phyloP scores from a whole-genome alignment of 2,113 vertebrate genomes.

The Sciurus niger region DNA sequence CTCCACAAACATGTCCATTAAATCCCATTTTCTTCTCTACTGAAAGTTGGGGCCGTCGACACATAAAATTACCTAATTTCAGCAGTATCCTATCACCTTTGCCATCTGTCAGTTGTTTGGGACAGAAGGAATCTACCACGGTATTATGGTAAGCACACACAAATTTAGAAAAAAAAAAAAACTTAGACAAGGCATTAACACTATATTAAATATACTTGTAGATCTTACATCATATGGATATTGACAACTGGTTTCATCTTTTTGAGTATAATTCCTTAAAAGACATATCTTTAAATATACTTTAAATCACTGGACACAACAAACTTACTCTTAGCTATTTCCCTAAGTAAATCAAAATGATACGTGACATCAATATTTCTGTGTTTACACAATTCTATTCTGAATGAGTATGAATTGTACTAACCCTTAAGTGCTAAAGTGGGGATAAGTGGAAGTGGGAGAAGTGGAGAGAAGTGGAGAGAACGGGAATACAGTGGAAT shows the following conservation, averaged over 20 bases:
- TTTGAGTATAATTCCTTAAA: background rate
- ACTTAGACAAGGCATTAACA: background rate
- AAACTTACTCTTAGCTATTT: background rate
- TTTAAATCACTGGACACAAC: background rate
- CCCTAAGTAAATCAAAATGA: no score
- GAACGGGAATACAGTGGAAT: background rate
- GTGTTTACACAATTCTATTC: background rate
- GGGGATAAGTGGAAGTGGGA: no score
- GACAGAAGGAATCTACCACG: background rate
- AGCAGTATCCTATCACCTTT: background rate
- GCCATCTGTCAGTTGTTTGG: background rate
- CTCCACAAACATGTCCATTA: background rate
- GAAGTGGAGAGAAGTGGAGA: no score
- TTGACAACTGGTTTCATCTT: background rate
- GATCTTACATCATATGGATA: rapidly evolving
- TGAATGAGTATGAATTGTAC: background rate
- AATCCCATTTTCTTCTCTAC: background rate
- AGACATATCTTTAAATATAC: background rate
- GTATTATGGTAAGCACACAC: background rate
- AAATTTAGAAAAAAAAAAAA: background rate
- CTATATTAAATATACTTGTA: background rate
- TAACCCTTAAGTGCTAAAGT: background rate
- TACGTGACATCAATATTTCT: background rate
- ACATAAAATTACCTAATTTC: background rate
- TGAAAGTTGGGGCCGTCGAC: background rate